Evolutionary conservation across 2,888 invertebrate species (phyloP).

Genomic region (Nebria salina): DNA sequence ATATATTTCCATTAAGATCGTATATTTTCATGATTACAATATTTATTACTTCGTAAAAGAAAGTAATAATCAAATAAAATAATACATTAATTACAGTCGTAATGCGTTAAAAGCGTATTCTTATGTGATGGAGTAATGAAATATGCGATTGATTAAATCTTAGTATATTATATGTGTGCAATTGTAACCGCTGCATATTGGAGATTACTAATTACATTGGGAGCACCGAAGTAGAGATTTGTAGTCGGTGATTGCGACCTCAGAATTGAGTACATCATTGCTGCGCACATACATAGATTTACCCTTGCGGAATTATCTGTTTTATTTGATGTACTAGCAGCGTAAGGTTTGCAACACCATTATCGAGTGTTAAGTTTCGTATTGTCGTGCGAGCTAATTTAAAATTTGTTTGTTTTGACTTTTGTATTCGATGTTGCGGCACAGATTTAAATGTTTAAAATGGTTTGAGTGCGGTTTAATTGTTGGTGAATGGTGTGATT

Average conservation of each 20-base stretch:
- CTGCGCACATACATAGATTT: background rate
- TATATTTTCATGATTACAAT: too few relatives aligned
- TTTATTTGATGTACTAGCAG: background rate
- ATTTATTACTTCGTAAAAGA: too few relatives aligned
- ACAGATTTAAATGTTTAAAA: background rate
- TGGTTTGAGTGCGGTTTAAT: background rate
- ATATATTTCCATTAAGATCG: too few relatives aligned
- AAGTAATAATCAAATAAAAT: too few relatives aligned
- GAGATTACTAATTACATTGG: constrained; percentile 9
- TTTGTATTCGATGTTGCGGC: background rate
- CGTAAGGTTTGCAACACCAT: background rate
- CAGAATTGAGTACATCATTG: constrained; percentile 34
- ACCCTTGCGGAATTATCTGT: background rate
- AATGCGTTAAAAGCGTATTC: too few relatives aligned
- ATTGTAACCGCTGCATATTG: background rate
- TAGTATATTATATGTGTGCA: background rate
- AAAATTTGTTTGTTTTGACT: background rate
- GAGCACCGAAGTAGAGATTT: constrained; percentile 21
- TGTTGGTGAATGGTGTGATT: background rate
- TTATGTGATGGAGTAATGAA: background rate
- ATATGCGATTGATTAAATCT: background rate
- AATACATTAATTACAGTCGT: too few relatives aligned
- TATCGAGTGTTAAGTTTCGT: background rate
- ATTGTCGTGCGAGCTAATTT: background rate
- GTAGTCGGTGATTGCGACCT: constrained; percentile 16